Evolutionary conservation across 2,888 invertebrate species (phyloP), one percentile per base, ranked within the genome.

Genomic region (Nemotelus nigrinus): DNA sequence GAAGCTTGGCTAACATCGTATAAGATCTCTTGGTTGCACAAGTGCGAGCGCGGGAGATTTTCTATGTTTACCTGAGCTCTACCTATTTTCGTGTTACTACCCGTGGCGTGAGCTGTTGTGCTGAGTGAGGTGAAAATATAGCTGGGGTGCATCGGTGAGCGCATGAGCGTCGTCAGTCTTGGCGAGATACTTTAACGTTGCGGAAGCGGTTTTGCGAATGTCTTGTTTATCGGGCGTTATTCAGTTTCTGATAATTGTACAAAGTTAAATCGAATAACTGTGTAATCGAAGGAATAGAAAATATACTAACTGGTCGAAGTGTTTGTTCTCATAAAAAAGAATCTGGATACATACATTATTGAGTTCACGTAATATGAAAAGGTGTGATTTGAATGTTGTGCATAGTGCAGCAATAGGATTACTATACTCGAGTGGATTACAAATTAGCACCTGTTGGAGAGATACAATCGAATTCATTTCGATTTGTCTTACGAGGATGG

Each of bases 401-500:
- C 50, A 55, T 70, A 55, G 70, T 70, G 70, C 53, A 25, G 25
- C 25, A 70, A 55, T 70, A 41, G 41, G 50, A 53, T 50, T 55
- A 43, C 47, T 41, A 43, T 10, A n/a, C 53, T 25, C 43, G 10
- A 74, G 63, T 39, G 74, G 74, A 74, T 74, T 74, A 74, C 74
- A 74, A 74, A 74, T 60, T 60, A 74, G 74, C 74, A 74, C 70
- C 70, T 70, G 70, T 70, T 70, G 70, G 70, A 70, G 53, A 25
- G 25, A 25, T 25, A 25, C 25, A 25, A 25, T 25, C 25, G 25
- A 25, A 25, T 25, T 25, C 1, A 25, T 25, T 25, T 25, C 25
- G 25, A 25, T 25, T 25, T 25, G 25, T 25, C 25, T 25, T 25
- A 25, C 25, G 25, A 25, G 25, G 1, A 25, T 25, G 25, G 25